Conservation (phyloP, 2,888 invertebrate species). For the Hofmannophila pseudospretella region DNA sequence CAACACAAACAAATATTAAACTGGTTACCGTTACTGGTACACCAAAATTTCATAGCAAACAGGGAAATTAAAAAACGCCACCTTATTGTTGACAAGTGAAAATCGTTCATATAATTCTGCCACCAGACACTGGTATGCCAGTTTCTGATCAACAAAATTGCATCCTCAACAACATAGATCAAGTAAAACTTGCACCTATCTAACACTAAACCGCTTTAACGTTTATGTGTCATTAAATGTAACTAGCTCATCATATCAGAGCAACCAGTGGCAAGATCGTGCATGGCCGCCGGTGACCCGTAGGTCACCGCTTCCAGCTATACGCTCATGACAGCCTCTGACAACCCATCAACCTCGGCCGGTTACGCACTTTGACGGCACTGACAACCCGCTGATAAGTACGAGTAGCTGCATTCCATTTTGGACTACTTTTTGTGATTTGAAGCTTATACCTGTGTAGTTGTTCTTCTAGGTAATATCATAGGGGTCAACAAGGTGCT, state of each 20-base stretch:
- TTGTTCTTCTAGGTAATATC: neutral
- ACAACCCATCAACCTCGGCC: constrained; percentile 3
- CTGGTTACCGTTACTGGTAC: too few relatives aligned
- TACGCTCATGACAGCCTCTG: neutral
- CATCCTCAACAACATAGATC: too few relatives aligned
- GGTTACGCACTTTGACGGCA: neutral
- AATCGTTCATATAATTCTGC: too few relatives aligned
- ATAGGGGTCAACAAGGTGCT: too few relatives aligned
- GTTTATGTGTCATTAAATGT: neutral
- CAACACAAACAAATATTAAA: too few relatives aligned
- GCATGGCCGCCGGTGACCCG: constrained; percentile 1
- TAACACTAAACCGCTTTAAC: neutral
- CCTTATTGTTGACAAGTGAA: too few relatives aligned
- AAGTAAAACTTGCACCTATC: too few relatives aligned
- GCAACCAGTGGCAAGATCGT: constrained; percentile 2
- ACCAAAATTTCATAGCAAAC: too few relatives aligned
- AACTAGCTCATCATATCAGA: neutral
- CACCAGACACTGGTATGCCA: too few relatives aligned
- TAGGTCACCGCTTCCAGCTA: neutral
- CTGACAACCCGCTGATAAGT: neutral
- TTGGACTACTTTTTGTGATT: neutral
- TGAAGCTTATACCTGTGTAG: too few relatives aligned
- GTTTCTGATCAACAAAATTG: too few relatives aligned
- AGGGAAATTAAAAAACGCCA: too few relatives aligned
- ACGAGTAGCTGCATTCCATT: neutral